Base-by-base conservation (phyloP, 1,140 invertebrate genomes). In the Neodiprion fabricii region DNA sequence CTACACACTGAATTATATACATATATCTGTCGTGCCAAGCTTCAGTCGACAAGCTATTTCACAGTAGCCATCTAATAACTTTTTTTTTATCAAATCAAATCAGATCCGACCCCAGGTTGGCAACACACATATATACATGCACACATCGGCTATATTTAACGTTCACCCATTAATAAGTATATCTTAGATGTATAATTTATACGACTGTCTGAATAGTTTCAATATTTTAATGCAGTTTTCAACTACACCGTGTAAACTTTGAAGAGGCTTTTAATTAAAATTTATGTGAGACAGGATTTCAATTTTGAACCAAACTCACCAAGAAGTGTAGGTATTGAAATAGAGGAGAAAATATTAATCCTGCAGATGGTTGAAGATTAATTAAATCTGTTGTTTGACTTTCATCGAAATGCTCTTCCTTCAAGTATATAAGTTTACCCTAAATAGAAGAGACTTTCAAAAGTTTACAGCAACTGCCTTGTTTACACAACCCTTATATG, bases 1-100 rank as follows among this genome's bases (percentile, higher is more conserved):
- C 86, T 88, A 88, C 82, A 87, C 86, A 88, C 85, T 86, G 81
- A 87, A 76, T 85, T 86, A 87, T 86, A 87, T 87, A 87, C 83
- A 86, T 86, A 87, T 85, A 85, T 87, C 84, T 84, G 84, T 84
- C 84, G 85, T 85, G 82, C 86, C 84, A 86, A 85, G 82, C 82
- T 82, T 85, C 79, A 80, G 81, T 84, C 79, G 76, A 80, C 80
- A 79, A 82, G 79, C 78, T 78, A 78, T 81, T 75, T 79, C 80
- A 78, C 75, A 81, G 61, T 81, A 61, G 75, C 72, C 76, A 79
- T 77, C 23, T 11, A 23, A 12, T 47, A 69, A 65, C 2, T 14
- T 65, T 69, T 69, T 47, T 23, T 23, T 69, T 14, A 23, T 69
- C 67, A 47, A 23, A 12, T 69, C 8, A 23, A 69, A 76, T 79